Percentiles rank a stretch among this genome's conserved stretches.
Conservation (phyloP, 2,888 invertebrate species). For the Epicampocera succincta region DNA sequence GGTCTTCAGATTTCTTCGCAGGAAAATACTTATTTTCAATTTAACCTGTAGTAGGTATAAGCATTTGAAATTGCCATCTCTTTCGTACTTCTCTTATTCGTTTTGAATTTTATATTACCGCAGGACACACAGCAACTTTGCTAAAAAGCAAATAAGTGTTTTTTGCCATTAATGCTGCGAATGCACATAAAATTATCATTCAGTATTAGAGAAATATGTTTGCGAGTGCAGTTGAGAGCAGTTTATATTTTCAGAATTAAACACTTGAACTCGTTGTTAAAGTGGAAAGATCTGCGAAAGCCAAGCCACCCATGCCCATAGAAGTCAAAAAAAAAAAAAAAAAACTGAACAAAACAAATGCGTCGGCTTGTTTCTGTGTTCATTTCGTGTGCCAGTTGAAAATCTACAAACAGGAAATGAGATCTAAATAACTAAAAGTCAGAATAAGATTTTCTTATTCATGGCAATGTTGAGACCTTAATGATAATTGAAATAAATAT, state of each 20-base stretch:
- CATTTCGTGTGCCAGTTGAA: slow-evolving; percentile 22
- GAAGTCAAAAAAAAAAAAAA: slow-evolving; percentile 7
- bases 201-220: slow-evolving; percentile 29
- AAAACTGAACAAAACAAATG: no score
- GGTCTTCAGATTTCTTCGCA: neutral
- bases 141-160: neutral
- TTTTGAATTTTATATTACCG: slow-evolving; percentile 18
- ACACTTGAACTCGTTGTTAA: slow-evolving; percentile 53
- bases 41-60: no score
- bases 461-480: slow-evolving; percentile 21
- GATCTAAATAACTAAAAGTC: slow-evolving; percentile 53
- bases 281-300: slow-evolving; percentile 40
- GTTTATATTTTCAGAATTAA: slow-evolving; percentile 39
- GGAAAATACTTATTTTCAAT: no score
- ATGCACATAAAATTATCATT: slow-evolving; percentile 18
- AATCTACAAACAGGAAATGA: slow-evolving; percentile 61
- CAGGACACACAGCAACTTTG: slow-evolving; percentile 50
- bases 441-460: slow-evolving; percentile 22
- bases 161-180: slow-evolving; percentile 28
- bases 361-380: neutral
- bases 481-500: slow-evolving; percentile 36
- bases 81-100: neutral
- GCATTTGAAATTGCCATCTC: neutral
- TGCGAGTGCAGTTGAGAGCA: slow-evolving; percentile 31
- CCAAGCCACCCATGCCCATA: slow-evolving; percentile 55